A percentile compares a stretch with the other conserved stretches of the same genome.
Evolutionary conservation across 1,140 invertebrate species (phyloP).

Genomic region (Hestina assimilis): DNA sequence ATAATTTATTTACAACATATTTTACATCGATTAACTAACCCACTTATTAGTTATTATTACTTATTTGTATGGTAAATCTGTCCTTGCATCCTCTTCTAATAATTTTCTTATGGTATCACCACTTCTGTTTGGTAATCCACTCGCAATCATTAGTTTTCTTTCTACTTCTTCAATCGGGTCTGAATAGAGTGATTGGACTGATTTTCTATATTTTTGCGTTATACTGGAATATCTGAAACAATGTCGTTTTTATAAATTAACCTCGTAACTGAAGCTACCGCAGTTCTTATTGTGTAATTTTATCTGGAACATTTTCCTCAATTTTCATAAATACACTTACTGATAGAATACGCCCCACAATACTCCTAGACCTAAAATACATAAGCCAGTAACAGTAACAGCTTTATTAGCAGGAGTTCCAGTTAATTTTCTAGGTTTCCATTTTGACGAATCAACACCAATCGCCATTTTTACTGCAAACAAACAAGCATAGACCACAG

Average conservation of each 20-base stretch:
- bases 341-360: slow-evolving; percentile 51
- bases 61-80: slow-evolving; percentile 57
- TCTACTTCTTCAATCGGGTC: slow-evolving; percentile 66
- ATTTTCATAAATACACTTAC: slow-evolving; percentile 36
- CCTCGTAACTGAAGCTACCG: not conserved
- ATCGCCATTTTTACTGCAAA: slow-evolving; percentile 57
- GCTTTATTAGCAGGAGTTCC: slow-evolving; percentile 73
- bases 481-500: no score
- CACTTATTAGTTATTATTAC: slow-evolving; percentile 33
- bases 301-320: no score
- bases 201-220: slow-evolving; percentile 46
- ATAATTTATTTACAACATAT: slow-evolving; percentile 35
- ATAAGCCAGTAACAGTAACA: slow-evolving; percentile 63
- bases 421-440: slow-evolving; percentile 77
- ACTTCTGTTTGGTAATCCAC: slow-evolving; percentile 43
- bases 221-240: slow-evolving; percentile 47
- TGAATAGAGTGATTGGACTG: slow-evolving; percentile 51
- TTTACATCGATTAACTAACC: slow-evolving; percentile 22
- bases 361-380: slow-evolving; percentile 48
- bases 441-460: slow-evolving; percentile 64
- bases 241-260: not conserved
- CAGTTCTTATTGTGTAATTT: no score
- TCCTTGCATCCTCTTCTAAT: slow-evolving; percentile 41
- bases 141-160: slow-evolving; percentile 57
- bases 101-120: slow-evolving; percentile 43